Evolutionary conservation across 2,888 invertebrate genomes (phyloP).

Genomic region (Ochropleura plecta): DNA sequence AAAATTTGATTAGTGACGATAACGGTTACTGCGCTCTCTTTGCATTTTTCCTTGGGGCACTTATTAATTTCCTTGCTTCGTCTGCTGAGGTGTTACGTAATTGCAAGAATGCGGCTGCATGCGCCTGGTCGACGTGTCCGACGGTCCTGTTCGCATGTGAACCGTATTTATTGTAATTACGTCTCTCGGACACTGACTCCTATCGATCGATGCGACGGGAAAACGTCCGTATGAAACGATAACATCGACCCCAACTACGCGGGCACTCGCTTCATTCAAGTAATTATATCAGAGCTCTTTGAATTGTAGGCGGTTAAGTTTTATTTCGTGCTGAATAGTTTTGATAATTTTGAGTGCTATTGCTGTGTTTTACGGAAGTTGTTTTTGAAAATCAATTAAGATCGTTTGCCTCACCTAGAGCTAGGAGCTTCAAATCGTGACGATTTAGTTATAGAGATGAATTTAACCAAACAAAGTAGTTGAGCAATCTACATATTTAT

Average conservation of each 20-base stretch:
- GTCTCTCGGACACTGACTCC: conserved; percentile 77
- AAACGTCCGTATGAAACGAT: conserved; percentile 73
- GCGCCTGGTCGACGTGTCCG: conserved; percentile 72
- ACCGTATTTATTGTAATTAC: conserved; percentile 88
- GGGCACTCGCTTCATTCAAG: conserved; percentile 46
- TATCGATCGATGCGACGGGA: conserved; percentile 74
- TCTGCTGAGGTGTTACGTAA: conserved; percentile 78
- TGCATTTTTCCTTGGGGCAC: conserved; percentile 58
- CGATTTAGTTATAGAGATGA: conserved; percentile 22
- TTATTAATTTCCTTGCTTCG: conserved; percentile 63
- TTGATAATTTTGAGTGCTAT: neutral
- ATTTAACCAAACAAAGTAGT: conserved; percentile 59
- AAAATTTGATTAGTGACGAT: conserved; percentile 41
- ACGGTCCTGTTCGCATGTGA: conserved; percentile 82
- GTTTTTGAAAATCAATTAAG: neutral
- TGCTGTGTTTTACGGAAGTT: neutral
- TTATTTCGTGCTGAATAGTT: conserved; percentile 1
- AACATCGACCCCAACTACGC: conserved; percentile 78
- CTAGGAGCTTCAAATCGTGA: conserved; percentile 25
- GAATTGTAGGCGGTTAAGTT: conserved; percentile 26
- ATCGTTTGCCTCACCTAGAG: neutral
- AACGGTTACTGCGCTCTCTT: conserved; percentile 44
- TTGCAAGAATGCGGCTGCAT: conserved; percentile 80
- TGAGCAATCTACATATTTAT: conserved; percentile 73
- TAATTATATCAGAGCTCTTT: conserved; percentile 53